Percentiles rank a stretch among this genome's conserved stretches.
These are phyloP conservation scores for Branchinecta sandiegonensis DNA, from an alignment of 2,888 invertebrate species.

Conservation along the genomic window DNA sequence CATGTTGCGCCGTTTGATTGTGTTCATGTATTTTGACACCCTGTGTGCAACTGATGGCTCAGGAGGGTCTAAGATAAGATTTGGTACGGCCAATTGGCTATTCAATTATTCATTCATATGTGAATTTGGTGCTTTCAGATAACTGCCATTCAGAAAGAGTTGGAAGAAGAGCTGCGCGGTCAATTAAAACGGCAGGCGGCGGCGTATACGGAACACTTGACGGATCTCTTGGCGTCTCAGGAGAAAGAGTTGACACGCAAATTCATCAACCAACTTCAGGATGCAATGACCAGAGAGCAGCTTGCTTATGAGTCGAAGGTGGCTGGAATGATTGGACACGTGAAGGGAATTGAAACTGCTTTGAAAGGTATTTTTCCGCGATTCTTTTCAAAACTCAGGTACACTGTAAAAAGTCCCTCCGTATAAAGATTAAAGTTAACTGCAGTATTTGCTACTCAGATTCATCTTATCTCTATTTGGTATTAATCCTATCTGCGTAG, in stretches of 20 bases:
- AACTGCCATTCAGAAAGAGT: constrained; percentile 41
- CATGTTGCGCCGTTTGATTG: too few relatives aligned
- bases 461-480: too few relatives aligned
- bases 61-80: constrained; percentile 35
- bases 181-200: constrained; percentile 72
- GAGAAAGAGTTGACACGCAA: constrained; percentile 43
- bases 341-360: constrained; percentile 60
- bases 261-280: constrained; percentile 46
- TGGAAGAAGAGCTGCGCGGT: constrained; percentile 40
- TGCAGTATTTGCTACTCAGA: too few relatives aligned
- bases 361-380: constrained; percentile 45
- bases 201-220: constrained; percentile 65
- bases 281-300: constrained; percentile 49
- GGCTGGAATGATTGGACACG: constrained; percentile 53
- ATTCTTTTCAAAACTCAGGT: too few relatives aligned
- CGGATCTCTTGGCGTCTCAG: constrained; percentile 49
- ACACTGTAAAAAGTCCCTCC: too few relatives aligned
- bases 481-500: too few relatives aligned
- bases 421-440: too few relatives aligned
- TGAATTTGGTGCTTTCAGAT: background rate
- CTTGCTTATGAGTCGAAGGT: constrained; percentile 53
- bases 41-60: constrained; percentile 42
- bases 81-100: too few relatives aligned
- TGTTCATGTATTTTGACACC: background rate
- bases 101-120: too few relatives aligned